phyloP scores from a whole-genome alignment of 2,113 vertebrate genomes.

The Ictidomys tridecemlineatus region DNA sequence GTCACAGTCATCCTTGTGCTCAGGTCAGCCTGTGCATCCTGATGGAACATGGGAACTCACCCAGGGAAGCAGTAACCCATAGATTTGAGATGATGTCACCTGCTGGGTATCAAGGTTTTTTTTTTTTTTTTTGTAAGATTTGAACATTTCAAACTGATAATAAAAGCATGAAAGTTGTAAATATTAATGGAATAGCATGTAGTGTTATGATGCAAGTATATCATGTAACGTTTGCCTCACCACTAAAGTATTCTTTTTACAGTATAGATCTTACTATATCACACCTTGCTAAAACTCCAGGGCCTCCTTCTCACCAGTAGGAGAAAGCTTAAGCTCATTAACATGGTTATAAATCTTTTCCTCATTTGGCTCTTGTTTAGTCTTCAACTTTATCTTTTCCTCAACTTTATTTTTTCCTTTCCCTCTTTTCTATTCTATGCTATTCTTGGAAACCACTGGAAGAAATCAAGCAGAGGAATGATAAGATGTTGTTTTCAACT shows the following conservation, averaged over 20 bases:
- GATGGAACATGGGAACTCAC: background rate
- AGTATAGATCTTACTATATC: background rate
- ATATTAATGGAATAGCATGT: background rate
- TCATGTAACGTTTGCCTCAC: too few relatives aligned
- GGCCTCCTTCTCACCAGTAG: background rate
- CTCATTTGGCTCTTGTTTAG: background rate
- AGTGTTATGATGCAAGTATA: background rate
- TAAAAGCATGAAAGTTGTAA: background rate
- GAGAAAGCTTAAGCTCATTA: background rate
- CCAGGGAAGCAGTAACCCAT: background rate
- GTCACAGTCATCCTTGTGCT: background rate
- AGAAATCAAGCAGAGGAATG: too few relatives aligned
- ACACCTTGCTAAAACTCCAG: too few relatives aligned
- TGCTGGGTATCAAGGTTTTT: background rate
- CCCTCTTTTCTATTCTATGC: background rate
- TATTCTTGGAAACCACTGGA: background rate
- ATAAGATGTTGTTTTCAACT: background rate
- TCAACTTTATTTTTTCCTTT: too few relatives aligned
- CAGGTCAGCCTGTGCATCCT: background rate
- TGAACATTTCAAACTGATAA: background rate
- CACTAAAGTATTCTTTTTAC: background rate
- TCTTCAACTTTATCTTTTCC: background rate
- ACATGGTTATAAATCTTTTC: background rate
- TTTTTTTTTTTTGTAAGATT: background rate
- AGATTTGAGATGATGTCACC: background rate